Evolutionary conservation across 2,888 invertebrate genomes (phyloP), one percentile per base, ranked within the genome.

Genomic region (Schrankia costaestrigalis): DNA sequence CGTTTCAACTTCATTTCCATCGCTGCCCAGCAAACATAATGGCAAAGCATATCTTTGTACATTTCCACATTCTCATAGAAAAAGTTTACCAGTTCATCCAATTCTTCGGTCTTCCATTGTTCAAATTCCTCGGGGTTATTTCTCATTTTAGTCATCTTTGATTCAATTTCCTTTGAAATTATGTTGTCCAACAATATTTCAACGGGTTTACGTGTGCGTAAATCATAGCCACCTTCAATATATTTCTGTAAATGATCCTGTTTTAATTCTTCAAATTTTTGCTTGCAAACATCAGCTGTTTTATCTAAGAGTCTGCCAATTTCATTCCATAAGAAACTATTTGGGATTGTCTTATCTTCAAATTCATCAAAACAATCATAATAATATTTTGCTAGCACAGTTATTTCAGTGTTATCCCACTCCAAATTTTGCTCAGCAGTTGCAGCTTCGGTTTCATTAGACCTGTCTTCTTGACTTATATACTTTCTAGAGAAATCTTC

Each of bases 331-430:
- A 86, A 56, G 36, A 84, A 86, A 30, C 59, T 66, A n/a, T 81
- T 65, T 0, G 86, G 87, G 28, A 87, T 81, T 0, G 81, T 78
- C 0, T 46, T 46, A 47, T 87, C 85, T 54, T 73, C 68, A 35
- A 85, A 86, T 41, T 87, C 87, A 19, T 80, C 66, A 13, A 78
- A 78, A 25, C 82, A 80, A 35, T 87, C 87, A 54, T 72, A 83
- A 35, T 63, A 78, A 50, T 87, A 85, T 51, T 87, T 87, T 0
- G 71, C 71, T 31, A 87, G 41, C 10, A 85, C 75, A 0, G 75
- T 81, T 33, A 61, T 66, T 44, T 86, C 83, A 1, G 77, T 71
- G 0, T 60, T 59, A 37, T 74, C 68, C 82, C 85, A 87, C 3
- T 67, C 64, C 17, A 44, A 11, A 12, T 46, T 43, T 0, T 31